Evolutionary conservation across 2,797 vertebrate species (phyloP).

Genomic region (Cirrhinus molitorella): DNA sequence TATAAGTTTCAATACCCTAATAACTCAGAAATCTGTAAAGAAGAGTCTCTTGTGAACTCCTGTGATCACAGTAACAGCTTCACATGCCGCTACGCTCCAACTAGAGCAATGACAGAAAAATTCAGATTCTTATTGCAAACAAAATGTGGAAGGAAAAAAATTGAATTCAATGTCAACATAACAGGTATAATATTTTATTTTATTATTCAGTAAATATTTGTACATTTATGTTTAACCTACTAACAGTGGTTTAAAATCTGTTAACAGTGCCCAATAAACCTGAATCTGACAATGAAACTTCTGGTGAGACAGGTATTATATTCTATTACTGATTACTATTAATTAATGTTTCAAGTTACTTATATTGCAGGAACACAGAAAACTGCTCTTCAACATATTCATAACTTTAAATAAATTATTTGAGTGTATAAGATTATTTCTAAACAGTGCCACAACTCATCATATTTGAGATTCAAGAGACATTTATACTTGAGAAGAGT

Average conservation of each 20-base stretch:
- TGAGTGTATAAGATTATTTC: too few species aligned
- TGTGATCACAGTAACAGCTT: neutral
- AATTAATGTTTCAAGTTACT: neutral
- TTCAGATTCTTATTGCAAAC: neutral
- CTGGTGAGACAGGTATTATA: neutral
- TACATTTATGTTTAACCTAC: neutral
- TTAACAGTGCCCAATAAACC: neutral
- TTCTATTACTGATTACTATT: neutral
- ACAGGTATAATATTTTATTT: neutral
- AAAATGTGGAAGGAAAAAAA: accelerated
- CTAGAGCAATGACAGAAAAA: neutral
- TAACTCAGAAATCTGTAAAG: accelerated
- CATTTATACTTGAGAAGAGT: too few species aligned
- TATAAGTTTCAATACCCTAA: accelerated
- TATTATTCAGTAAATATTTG: too few species aligned
- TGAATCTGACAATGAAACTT: accelerated
- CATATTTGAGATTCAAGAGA: too few species aligned
- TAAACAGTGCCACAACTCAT: too few species aligned
- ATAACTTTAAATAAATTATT: neutral
- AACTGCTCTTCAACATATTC: neutral
- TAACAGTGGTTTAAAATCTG: neutral
- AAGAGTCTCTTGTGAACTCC: neutral
- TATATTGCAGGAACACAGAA: neutral
- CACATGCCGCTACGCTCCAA: too few species aligned
- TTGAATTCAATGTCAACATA: neutral